phyloP scores from a whole-genome alignment of 2,113 vertebrate species.

The Piliocolobus tephrosceles region DNA sequence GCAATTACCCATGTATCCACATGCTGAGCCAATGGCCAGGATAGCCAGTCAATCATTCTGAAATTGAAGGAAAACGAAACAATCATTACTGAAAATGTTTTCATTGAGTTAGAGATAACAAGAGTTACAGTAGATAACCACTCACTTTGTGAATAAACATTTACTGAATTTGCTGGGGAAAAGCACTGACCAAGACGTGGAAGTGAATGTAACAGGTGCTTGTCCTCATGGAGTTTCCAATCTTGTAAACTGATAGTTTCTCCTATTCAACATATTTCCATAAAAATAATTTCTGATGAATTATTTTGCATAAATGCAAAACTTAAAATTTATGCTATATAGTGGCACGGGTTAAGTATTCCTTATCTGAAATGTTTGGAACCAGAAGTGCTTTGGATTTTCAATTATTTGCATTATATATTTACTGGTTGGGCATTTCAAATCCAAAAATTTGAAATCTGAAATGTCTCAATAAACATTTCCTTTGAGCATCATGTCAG shows the following conservation, averaged over 20 bases:
- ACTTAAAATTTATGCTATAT: conserved; percentile 17
- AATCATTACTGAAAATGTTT: neutral
- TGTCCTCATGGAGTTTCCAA: neutral
- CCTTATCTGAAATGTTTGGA: neutral
- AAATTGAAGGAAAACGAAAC: conserved; percentile 56
- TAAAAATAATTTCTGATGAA: conserved; percentile 22
- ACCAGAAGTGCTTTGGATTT: neutral
- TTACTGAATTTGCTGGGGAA: conserved; percentile 13
- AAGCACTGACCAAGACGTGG: neutral
- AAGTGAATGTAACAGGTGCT: neutral
- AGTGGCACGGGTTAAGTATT: neutral
- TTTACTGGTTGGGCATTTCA: neutral
- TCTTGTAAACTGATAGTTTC: neutral
- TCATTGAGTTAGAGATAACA: conserved; percentile 1
- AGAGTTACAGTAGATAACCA: neutral
- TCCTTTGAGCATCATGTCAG: neutral
- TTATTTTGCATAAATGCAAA: neutral
- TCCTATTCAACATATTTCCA: neutral
- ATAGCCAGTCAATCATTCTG: conserved; percentile 99
- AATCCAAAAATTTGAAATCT: neutral
- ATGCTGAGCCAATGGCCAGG: conserved; percentile 97
- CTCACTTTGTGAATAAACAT: neutral
- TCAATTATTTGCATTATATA: neutral
- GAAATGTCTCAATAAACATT: neutral
- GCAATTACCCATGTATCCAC: conserved; percentile 98